Percentiles rank a stretch among this genome's conserved stretches.
Conservation (phyloP, 2,888 invertebrate species). For the Gibbula magus region DNA sequence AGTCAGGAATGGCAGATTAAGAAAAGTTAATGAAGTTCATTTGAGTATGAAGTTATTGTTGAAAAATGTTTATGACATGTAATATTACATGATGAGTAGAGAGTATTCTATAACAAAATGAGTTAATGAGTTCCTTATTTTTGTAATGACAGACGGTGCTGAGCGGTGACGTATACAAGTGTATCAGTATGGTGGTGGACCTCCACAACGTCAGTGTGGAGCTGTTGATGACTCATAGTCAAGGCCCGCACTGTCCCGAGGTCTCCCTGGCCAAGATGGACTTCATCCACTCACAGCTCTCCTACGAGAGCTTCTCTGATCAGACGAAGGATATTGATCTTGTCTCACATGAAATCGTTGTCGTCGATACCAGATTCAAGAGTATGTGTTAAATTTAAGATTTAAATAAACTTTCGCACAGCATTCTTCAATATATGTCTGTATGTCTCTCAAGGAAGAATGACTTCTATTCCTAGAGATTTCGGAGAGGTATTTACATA, state of each 20-base stretch:
- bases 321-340: constrained; percentile 93
- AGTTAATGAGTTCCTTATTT: not conserved
- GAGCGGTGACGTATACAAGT: constrained; percentile 82
- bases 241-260: constrained; percentile 49
- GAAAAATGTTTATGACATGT: too few species aligned
- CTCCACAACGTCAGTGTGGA: constrained; percentile 90
- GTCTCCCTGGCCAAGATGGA: constrained; percentile 86
- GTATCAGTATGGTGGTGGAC: constrained; percentile 87
- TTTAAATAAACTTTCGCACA: too few species aligned
- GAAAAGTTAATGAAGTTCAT: too few species aligned
- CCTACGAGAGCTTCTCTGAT: constrained; percentile 90
- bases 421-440: too few species aligned
- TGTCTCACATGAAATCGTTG: constrained; percentile 91
- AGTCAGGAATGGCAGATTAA: too few species aligned
- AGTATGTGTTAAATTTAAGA: constrained; percentile 61
- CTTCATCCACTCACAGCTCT: constrained; percentile 91
- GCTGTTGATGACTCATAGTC: constrained; percentile 74
- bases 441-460: too few species aligned
- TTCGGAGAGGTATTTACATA: too few species aligned
- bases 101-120: too few species aligned
- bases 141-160: constrained; percentile 67
- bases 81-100: too few species aligned
- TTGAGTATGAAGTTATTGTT: too few species aligned
- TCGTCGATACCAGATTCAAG: constrained; percentile 84
- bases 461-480: too few species aligned